Evolutionary conservation across 2,113 vertebrate species (phyloP).

Genomic region (Sebastes schlegelii): DNA sequence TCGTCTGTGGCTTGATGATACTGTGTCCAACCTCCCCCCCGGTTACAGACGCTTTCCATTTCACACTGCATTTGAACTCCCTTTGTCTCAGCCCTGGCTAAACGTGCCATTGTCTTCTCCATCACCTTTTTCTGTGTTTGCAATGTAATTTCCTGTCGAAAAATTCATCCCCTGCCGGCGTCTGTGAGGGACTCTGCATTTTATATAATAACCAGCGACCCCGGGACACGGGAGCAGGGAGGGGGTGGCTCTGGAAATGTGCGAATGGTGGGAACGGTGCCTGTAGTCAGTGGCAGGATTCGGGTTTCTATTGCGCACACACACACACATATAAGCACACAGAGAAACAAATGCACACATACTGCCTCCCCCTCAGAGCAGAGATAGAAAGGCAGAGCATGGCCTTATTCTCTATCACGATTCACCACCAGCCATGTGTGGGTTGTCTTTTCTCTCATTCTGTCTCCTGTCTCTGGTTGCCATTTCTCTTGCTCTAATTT

Average conservation of each 20-base stretch:
- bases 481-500: conserved; percentile 30
- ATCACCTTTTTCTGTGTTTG: conserved; percentile 56
- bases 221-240: conserved; percentile 20
- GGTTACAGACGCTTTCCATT: conserved; percentile 9
- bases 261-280: conserved; percentile 45
- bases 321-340: neutral
- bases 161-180: conserved; percentile 23
- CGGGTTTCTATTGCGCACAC: conserved; percentile 7
- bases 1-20: conserved; percentile 25
- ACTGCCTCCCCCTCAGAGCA: conserved; percentile 53
- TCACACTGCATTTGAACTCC: conserved; percentile 31
- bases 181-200: conserved; percentile 38
- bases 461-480: conserved; percentile 15
- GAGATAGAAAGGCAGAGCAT: conserved; percentile 41
- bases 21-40: neutral
- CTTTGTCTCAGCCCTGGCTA: conserved; percentile 1
- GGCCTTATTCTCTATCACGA: conserved; percentile 47
- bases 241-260: conserved; percentile 48
- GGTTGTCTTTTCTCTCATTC: conserved; percentile 40
- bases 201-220: conserved; percentile 48
- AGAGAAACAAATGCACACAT: neutral
- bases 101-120: conserved; percentile 45
- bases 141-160: conserved; percentile 38
- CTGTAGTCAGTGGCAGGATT: conserved; percentile 43
- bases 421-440: conserved; percentile 55